Percentiles rank a stretch among this genome's conserved stretches.
Conservation (phyloP, 2,797 vertebrate species). For the Menidia menidia region DNA sequence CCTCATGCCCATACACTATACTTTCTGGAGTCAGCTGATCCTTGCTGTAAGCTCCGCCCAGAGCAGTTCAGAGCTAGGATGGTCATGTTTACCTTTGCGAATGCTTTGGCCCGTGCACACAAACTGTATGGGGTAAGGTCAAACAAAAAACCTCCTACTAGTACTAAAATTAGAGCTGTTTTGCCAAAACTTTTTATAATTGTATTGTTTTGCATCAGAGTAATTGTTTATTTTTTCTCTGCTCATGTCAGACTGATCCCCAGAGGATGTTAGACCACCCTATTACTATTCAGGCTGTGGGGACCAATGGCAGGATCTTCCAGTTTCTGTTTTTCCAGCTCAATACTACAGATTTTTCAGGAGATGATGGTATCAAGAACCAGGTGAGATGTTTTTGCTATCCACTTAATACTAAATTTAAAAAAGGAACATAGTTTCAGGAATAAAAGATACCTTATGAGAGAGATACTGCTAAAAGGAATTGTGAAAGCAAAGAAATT, state of each 20-base stretch:
- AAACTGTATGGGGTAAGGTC: slow-evolving; percentile 86
- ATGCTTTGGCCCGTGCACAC: slow-evolving; percentile 88
- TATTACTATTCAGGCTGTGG: slow-evolving; percentile 89
- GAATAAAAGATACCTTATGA: too few relatives aligned
- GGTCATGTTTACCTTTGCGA: slow-evolving; percentile 93
- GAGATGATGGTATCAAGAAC: slow-evolving; percentile 89
- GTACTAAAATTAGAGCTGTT: too few relatives aligned
- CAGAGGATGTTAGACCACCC: slow-evolving; percentile 84
- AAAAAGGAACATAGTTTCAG: too few relatives aligned
- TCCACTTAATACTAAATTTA: too few relatives aligned
- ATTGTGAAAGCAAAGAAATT: too few relatives aligned
- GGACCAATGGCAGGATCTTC: slow-evolving; percentile 90
- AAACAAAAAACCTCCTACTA: not conserved
- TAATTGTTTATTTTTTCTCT: not conserved
- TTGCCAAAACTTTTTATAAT: not conserved
- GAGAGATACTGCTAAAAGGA: too few relatives aligned
- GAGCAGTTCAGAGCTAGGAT: slow-evolving; percentile 92
- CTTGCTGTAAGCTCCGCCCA: slow-evolving; percentile 75
- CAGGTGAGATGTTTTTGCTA: slow-evolving; percentile 62
- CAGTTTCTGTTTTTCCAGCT: slow-evolving; percentile 94
- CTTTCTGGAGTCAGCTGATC: slow-evolving; percentile 79
- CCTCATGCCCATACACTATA: slow-evolving; percentile 90
- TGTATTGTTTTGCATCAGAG: not conserved
- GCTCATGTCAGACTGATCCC: slow-evolving; percentile 73
- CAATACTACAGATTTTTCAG: slow-evolving; percentile 90